Evolutionary conservation across 2,113 vertebrate species (phyloP), one percentile per base, ranked within the genome.

Genomic region (Platichthys stellatus): DNA sequence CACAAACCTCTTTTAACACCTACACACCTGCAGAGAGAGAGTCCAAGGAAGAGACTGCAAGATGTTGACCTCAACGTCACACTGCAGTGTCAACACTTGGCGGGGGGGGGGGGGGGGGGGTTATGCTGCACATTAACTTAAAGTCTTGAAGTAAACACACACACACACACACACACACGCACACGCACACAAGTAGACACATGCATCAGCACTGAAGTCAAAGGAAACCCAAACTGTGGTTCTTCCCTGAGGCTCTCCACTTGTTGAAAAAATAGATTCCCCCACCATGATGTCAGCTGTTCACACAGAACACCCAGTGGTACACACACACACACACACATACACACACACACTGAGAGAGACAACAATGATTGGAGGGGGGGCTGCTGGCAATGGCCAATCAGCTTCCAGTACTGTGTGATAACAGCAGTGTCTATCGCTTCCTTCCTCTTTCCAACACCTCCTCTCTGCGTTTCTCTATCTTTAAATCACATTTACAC

Each of bases 251-350:
- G 78, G 74, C 76, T 76, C 57, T 65, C 17, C 18, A n/a, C 28
- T 68, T 78, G 67, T 68, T 81, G 78, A 77, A 72, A 73, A 79
- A 58, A 31, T 49, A 82, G 74, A 88, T 88, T 82, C 63, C 80
- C 68, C 31, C 31, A 81, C 43, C 78, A 73, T 88, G 83, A 83
- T 78, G 65, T 86, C 77, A 89, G 59, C 65, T 15, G 10, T 81
- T 63, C 54, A 54, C 78, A 60, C 49, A 21, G 15, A 31, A 9
- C 57, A 24, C 65, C 43, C 24, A 31, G 45, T 49, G 15, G 15
- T 69, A 51, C 54, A 56, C 59, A 23, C 62, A 68, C 45, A 43
- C 79, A 28, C 57, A n/a, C 79, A 64, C 28, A 59, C 53, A 68
- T 18, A 65, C 18, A 65, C 23, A 61, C 51, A 70, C 20, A 70